Evolutionary conservation across 1,140 invertebrate genomes (phyloP).

Genomic region (Oryzaephilus surinamensis): DNA sequence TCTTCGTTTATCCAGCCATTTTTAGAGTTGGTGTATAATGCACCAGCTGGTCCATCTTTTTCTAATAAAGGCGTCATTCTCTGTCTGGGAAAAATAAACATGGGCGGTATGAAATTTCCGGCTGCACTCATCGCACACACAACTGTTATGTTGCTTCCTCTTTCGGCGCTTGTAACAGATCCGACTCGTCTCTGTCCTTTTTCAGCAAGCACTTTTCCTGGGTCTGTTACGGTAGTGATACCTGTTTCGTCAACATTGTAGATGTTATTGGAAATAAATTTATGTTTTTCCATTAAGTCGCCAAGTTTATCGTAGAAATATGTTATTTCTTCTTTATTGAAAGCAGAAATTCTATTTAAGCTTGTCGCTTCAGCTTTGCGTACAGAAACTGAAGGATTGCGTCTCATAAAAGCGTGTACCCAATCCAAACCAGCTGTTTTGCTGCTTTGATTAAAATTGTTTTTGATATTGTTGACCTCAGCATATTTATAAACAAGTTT

Average conservation of each 20-base stretch:
- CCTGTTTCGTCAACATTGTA: slow-evolving; percentile 39
- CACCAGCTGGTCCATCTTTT: slow-evolving; percentile 22
- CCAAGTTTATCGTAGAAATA: slow-evolving; percentile 32
- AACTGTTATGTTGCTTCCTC: slow-evolving; percentile 27
- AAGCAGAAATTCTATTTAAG: slow-evolving; percentile 26
- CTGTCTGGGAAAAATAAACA: slow-evolving; percentile 14
- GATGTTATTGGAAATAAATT: slow-evolving; percentile 32
- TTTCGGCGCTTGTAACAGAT: slow-evolving; percentile 36
- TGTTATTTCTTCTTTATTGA: slow-evolving; percentile 31
- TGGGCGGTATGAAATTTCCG: slow-evolving; percentile 19
- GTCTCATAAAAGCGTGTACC: slow-evolving; percentile 23
- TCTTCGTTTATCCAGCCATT: too few species aligned
- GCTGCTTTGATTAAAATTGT: background rate
- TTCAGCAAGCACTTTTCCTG: slow-evolving; percentile 34
- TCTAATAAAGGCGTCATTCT: slow-evolving; percentile 10
- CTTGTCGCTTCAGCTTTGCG: slow-evolving; percentile 27
- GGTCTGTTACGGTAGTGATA: slow-evolving; percentile 35
- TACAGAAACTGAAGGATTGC: slow-evolving; percentile 19
- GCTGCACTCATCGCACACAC: slow-evolving; percentile 26
- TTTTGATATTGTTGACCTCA: too few species aligned
- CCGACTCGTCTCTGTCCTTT: slow-evolving; percentile 37
- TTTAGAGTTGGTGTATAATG: too few species aligned
- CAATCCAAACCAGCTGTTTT: slow-evolving; percentile 23
- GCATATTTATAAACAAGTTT: too few species aligned
- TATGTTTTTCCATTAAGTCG: slow-evolving; percentile 27